phyloP scores from a whole-genome alignment of 2,888 invertebrate genomes.

The Hyposoter didymator region DNA sequence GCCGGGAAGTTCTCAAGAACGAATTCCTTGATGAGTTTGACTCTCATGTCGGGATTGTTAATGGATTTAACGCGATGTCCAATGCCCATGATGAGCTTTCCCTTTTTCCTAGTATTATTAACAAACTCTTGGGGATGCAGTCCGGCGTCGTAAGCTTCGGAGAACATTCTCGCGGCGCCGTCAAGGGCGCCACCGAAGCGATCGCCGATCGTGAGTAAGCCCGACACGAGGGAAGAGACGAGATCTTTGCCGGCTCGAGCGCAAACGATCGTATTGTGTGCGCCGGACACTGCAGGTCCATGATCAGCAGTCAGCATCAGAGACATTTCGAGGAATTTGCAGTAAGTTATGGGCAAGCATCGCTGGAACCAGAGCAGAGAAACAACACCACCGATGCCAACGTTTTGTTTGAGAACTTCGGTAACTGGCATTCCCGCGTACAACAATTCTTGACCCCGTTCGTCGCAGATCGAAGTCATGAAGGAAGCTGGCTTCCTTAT shows the following conservation, averaged over 20 bases:
- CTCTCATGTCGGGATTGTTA: constrained; percentile 99
- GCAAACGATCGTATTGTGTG: constrained; percentile 99
- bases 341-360: constrained; percentile 96
- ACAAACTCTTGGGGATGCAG: constrained; percentile 99
- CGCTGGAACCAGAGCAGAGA: constrained; percentile 99
- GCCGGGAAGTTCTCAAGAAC: constrained; percentile 97
- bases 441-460: constrained; percentile 97
- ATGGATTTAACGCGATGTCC: constrained; percentile 96
- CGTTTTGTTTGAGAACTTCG: constrained; percentile 95
- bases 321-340: constrained; percentile 99
- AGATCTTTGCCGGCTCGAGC: constrained; percentile 99
- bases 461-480: constrained; percentile 99
- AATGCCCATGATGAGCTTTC: constrained; percentile 99
- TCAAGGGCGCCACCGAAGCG: constrained; percentile 99
- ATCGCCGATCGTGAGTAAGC: constrained; percentile 98
- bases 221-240: constrained; percentile 97
- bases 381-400: constrained; percentile 99
- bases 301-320: constrained; percentile 99
- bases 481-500: constrained; percentile 99
- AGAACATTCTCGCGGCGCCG: constrained; percentile 98
- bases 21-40: constrained; percentile 98
- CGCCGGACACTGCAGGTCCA: constrained; percentile 99
- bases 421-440: constrained; percentile 98
- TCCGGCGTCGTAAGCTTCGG: constrained; percentile 97
- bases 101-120: constrained; percentile 98